Percentiles rank a stretch among this genome's conserved stretches.
Evolutionary conservation across 2,113 vertebrate genomes (phyloP).

Genomic region (Prunella himalayana): DNA sequence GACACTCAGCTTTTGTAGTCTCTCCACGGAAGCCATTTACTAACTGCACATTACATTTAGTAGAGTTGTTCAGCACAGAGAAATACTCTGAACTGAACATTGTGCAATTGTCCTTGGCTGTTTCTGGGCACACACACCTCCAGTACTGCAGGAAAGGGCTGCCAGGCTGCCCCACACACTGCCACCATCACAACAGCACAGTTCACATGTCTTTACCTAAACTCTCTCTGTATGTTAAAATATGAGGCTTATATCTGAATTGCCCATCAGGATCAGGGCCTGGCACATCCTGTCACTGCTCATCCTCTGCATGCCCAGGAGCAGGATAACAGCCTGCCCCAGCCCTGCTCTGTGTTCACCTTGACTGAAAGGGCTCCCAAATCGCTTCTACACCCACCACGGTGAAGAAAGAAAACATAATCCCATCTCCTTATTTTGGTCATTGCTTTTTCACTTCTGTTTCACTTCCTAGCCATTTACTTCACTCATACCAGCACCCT

Average conservation of each 20-base stretch:
- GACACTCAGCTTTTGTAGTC: not conserved
- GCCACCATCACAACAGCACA: not conserved
- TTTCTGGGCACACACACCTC: not conserved
- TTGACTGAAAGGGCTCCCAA: not conserved
- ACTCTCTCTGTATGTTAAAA: not conserved
- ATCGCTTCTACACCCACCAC: not conserved
- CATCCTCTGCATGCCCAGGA: fast-evolving
- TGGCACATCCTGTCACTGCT: not conserved
- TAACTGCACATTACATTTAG: not conserved
- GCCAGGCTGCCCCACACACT: not conserved
- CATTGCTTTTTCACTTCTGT: not conserved
- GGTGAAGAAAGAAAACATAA: not conserved
- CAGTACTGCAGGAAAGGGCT: not conserved
- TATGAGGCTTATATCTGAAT: not conserved
- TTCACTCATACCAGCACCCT: not conserved
- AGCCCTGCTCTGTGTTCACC: not conserved
- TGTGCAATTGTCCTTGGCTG: not conserved
- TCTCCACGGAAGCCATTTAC: not conserved
- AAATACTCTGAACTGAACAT: not conserved
- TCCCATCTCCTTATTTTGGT: not conserved
- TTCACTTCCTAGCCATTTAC: not conserved
- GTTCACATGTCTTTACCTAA: not conserved
- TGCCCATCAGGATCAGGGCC: not conserved
- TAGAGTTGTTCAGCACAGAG: not conserved
- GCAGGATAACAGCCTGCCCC: not conserved